These are phyloP conservation scores for Argyresthia goedartella DNA, from an alignment of 2,888 invertebrate genomes.

Conservation along the genomic window DNA sequence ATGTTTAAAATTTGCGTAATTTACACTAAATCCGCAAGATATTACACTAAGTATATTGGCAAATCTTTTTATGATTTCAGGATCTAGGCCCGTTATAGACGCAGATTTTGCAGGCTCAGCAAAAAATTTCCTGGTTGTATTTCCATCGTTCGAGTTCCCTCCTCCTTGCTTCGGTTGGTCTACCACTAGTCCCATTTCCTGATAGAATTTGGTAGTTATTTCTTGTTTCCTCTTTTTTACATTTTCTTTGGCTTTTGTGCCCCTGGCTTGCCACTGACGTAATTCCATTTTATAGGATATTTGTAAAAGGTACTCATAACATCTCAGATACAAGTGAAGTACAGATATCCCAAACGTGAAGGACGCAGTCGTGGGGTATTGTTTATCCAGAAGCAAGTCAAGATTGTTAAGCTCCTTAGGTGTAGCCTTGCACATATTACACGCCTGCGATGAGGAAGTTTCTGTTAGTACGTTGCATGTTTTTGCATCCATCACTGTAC, in stretches of 20 bases:
- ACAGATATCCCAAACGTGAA: not conserved
- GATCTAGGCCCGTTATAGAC: not conserved
- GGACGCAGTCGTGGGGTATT: not conserved
- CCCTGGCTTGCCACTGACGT: constrained; percentile 21
- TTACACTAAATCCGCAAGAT: not conserved
- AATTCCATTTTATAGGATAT: constrained; percentile 17
- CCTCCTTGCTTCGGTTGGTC: not conserved
- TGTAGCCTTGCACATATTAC: constrained; percentile 12
- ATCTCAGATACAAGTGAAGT: constrained; percentile 22
- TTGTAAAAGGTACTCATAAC: constrained; percentile 21
- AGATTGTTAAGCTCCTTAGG: constrained; percentile 11
- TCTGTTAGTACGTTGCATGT: constrained; percentile 9
- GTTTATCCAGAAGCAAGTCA: too few species aligned
- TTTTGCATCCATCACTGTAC: constrained; percentile 13
- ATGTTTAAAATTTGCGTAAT: not conserved
- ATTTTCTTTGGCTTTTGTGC: constrained; percentile 2
- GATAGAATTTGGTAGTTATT: not conserved
- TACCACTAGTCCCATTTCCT: not conserved
- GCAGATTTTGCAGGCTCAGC: not conserved
- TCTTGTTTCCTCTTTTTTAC: not conserved
- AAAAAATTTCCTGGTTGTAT: not conserved
- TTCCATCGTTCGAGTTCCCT: not conserved
- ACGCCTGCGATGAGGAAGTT: constrained; percentile 10
- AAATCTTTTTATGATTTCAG: not conserved
- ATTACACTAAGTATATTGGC: not conserved